Conservation (phyloP, 2,797 vertebrate genomes). For the Coranthus polyacanthus region DNA sequence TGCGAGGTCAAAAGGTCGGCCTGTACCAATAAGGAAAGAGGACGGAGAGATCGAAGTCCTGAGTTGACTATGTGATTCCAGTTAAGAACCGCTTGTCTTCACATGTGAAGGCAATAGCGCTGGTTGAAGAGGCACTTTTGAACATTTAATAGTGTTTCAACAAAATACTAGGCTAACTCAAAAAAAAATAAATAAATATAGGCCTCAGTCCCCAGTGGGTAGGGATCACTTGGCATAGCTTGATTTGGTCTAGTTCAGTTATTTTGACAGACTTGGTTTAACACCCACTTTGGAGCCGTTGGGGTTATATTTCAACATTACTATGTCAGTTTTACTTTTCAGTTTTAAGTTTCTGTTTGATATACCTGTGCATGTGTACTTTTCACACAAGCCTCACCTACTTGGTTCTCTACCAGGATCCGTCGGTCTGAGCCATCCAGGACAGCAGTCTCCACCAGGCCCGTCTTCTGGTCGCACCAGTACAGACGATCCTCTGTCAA, state of each 20-base stretch:
- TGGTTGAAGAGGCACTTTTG: neutral
- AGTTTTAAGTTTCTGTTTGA: too few relatives aligned
- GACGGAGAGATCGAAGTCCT: neutral
- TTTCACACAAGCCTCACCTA: slow-evolving; percentile 92
- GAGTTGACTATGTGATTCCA: neutral
- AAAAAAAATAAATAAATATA: too few relatives aligned
- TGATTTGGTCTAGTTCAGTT: too few relatives aligned
- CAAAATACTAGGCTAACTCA: too few relatives aligned
- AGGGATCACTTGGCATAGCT: too few relatives aligned
- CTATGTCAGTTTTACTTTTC: neutral
- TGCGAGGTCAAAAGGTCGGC: slow-evolving; percentile 87
- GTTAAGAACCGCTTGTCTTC: neutral
- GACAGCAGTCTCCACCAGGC: slow-evolving; percentile 86
- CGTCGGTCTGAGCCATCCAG: slow-evolving; percentile 91
- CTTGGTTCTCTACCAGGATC: slow-evolving; percentile 90
- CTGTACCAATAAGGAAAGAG: slow-evolving; percentile 71
- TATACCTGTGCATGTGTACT: slow-evolving; percentile 18
- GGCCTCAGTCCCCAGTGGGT: too few relatives aligned
- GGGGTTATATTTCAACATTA: too few relatives aligned
- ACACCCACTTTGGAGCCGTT: neutral
- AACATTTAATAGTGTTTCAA: too few relatives aligned
- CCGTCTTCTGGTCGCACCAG: slow-evolving; percentile 90
- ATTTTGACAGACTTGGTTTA: neutral
- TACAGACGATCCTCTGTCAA: slow-evolving; percentile 88
- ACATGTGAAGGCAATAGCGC: neutral